Percentiles rank a stretch among this genome's conserved stretches.
phyloP scores from a whole-genome alignment of 2,113 vertebrate genomes.

The Saguinus midas region DNA sequence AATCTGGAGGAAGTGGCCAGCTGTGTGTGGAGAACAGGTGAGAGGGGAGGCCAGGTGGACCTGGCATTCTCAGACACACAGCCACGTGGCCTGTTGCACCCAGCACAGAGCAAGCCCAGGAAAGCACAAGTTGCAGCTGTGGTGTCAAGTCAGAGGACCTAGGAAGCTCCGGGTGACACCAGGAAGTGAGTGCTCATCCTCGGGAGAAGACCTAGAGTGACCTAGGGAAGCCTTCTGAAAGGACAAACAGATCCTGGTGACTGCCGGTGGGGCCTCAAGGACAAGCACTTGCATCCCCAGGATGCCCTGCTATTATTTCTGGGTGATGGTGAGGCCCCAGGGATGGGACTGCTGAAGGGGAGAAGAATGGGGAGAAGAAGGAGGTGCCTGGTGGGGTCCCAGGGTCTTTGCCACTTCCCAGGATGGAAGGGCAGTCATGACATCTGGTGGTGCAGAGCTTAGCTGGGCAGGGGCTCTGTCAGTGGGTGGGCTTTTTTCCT shows the following conservation, averaged over 20 bases:
- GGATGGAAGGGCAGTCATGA: neutral
- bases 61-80: neutral
- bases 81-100: neutral
- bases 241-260: neutral
- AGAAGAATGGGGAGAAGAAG: neutral
- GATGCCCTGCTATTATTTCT: neutral
- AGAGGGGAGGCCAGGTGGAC: neutral
- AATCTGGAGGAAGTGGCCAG: neutral
- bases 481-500: neutral
- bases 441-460: neutral
- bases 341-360: neutral
- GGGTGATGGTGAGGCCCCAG: neutral
- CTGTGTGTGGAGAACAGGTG: neutral
- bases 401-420: neutral
- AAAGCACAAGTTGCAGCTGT: neutral
- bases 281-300: neutral
- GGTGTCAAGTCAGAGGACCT: neutral
- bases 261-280: neutral
- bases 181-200: accelerated
- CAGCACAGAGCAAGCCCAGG: neutral
- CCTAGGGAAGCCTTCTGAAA: neutral
- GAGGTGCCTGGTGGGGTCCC: neutral
- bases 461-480: neutral
- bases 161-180: neutral
- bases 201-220: neutral